Percentiles rank a stretch among this genome's conserved stretches.
These are phyloP conservation scores for Sturnira hondurensis DNA, from an alignment of 2,113 vertebrate genomes.

Conservation along the genomic window DNA sequence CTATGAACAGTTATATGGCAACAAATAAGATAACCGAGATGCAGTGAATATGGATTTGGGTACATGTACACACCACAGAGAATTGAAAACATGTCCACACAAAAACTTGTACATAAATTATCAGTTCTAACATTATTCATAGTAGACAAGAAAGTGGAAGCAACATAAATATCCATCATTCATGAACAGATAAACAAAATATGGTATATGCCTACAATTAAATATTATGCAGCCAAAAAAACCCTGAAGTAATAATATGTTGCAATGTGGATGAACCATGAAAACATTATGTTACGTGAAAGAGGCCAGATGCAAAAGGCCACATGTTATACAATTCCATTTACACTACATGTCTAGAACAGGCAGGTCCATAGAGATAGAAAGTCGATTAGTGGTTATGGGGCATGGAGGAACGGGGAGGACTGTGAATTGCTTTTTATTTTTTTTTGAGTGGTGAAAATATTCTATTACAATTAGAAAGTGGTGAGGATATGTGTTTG, in stretches of 20 bases:
- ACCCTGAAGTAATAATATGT: not conserved
- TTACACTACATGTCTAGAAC: not conserved
- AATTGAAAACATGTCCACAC: not conserved
- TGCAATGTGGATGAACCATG: not conserved
- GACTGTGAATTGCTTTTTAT: not conserved
- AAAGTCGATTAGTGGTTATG: not conserved
- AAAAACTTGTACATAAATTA: not conserved
- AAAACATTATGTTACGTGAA: not conserved
- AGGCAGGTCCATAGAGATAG: not conserved
- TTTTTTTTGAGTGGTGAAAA: not conserved
- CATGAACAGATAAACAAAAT: not conserved
- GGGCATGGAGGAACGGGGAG: not conserved
- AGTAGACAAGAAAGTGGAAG: not conserved
- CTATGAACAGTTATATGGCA: not conserved
- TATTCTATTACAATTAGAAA: not conserved
- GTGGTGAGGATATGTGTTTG: not conserved
- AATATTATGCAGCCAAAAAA: not conserved
- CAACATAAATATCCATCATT: not conserved
- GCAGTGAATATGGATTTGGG: not conserved
- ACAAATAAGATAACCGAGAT: not conserved
- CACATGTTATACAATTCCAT: not conserved
- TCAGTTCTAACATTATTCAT: not conserved
- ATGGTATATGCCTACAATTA: not conserved
- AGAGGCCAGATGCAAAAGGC: not conserved
- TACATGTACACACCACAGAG: not conserved